phyloP scores from a whole-genome alignment of 2,888 invertebrate species.

The Malacosoma neustria region DNA sequence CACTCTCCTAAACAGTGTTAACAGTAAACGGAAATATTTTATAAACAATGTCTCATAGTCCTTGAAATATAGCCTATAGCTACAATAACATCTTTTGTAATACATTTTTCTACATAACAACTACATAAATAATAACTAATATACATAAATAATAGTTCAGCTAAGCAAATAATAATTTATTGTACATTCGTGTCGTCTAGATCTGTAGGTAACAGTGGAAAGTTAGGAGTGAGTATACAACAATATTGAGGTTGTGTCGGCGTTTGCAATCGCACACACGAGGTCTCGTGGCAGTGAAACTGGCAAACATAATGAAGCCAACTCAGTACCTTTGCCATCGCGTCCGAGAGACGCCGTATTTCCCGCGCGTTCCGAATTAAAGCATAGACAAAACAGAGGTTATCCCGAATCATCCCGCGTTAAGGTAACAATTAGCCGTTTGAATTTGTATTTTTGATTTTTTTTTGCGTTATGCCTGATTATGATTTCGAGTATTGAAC shows the following conservation, averaged over 20 bases:
- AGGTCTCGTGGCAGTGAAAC: constrained; percentile 6
- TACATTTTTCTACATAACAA: neutral
- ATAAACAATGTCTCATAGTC: too few species aligned
- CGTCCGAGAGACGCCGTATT: constrained; percentile 40
- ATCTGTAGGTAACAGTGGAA: too few species aligned
- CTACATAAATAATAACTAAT: too few species aligned
- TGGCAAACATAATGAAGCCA: constrained; percentile 2
- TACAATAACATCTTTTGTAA: too few species aligned
- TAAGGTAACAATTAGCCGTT: constrained; percentile 34
- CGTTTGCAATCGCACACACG: constrained; percentile 4
- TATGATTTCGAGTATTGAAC: neutral
- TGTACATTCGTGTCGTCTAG: neutral
- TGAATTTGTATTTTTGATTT: constrained; percentile 13
- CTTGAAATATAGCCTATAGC: too few species aligned
- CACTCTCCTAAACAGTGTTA: too few species aligned
- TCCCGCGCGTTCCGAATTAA: constrained; percentile 38
- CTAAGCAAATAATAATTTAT: neutral
- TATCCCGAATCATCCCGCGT: constrained; percentile 42
- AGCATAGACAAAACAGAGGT: constrained; percentile 22
- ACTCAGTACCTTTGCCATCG: constrained; percentile 40
- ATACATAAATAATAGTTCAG: neutral
- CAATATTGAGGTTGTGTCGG: constrained; percentile 7
- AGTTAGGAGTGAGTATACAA: too few species aligned
- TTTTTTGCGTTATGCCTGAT: constrained; percentile 9
- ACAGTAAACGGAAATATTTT: too few species aligned